phyloP scores from a whole-genome alignment of 2,888 invertebrate species.

The Cheilosia vernalis region DNA sequence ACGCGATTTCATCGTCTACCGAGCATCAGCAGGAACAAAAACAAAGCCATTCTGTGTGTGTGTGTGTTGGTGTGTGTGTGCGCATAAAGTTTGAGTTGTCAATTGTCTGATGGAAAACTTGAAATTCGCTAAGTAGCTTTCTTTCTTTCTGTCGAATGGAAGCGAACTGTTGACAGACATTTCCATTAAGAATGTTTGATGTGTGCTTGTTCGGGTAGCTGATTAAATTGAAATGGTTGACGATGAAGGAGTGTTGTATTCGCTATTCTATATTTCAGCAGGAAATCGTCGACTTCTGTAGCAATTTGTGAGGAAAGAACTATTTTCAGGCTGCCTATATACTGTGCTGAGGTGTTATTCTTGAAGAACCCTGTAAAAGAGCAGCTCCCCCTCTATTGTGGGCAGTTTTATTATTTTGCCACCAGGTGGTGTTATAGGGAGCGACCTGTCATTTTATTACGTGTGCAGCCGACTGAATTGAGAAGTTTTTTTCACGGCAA shows the following conservation, averaged over 20 bases:
- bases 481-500: too few relatives aligned
- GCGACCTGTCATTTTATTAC: too few relatives aligned
- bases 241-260: background rate
- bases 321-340: too few relatives aligned
- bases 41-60: background rate
- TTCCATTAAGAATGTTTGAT: conserved; percentile 41
- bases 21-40: background rate
- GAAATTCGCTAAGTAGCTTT: conserved; percentile 35
- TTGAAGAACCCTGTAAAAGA: too few relatives aligned
- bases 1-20: conserved; percentile 39
- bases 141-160: conserved; percentile 5
- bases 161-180: conserved; percentile 39
- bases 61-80: background rate
- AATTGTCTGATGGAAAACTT: conserved; percentile 19
- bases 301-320: too few relatives aligned
- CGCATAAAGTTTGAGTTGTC: background rate
- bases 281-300: too few relatives aligned
- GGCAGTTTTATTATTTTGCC: too few relatives aligned
- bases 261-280: too few relatives aligned
- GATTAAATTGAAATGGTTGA: conserved; percentile 23
- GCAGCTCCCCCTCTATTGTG: too few relatives aligned
- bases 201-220: conserved; percentile 9
- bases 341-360: too few relatives aligned
- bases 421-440: too few relatives aligned
- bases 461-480: too few relatives aligned